phyloP scores from a whole-genome alignment of 2,797 vertebrate species.

The Malurus splendens region DNA sequence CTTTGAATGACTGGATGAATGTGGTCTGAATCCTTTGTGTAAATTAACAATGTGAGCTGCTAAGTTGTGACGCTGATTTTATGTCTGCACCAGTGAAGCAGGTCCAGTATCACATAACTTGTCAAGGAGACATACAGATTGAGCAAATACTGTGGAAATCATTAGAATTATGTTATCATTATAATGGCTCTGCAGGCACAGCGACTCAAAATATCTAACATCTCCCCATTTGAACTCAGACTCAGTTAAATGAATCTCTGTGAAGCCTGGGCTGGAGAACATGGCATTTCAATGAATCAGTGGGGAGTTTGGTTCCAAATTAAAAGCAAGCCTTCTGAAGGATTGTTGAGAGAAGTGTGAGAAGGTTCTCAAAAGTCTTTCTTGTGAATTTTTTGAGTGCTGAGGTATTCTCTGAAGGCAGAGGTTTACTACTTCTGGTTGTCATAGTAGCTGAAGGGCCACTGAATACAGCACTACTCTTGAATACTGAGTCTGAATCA shows the following conservation, averaged over 20 bases:
- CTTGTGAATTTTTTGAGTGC: background rate
- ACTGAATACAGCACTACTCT: background rate
- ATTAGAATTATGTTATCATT: background rate
- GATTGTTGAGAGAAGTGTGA: background rate
- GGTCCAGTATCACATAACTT: background rate
- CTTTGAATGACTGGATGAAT: slow-evolving; percentile 23
- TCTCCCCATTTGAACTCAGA: background rate
- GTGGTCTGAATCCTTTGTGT: slow-evolving; percentile 13
- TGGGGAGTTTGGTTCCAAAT: slow-evolving; percentile 32
- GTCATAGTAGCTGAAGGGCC: background rate
- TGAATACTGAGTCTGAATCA: background rate
- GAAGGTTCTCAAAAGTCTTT: background rate
- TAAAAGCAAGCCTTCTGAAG: slow-evolving; percentile 13
- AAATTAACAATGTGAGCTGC: slow-evolving; percentile 1
- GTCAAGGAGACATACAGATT: background rate
- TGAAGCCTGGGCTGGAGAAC: background rate
- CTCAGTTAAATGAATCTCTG: slow-evolving; percentile 14
- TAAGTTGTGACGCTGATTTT: slow-evolving; percentile 11
- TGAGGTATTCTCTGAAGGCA: slow-evolving; percentile 10
- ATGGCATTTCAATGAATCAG: background rate
- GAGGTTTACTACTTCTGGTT: slow-evolving; percentile 17
- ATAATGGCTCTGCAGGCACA: background rate
- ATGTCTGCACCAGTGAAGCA: background rate
- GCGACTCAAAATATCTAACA: background rate
- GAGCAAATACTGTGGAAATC: slow-evolving; percentile 35